Evolutionary conservation across 2,888 invertebrate species (phyloP), one percentile per base, ranked within the genome.

Genomic region (Nomada lathburiana): DNA sequence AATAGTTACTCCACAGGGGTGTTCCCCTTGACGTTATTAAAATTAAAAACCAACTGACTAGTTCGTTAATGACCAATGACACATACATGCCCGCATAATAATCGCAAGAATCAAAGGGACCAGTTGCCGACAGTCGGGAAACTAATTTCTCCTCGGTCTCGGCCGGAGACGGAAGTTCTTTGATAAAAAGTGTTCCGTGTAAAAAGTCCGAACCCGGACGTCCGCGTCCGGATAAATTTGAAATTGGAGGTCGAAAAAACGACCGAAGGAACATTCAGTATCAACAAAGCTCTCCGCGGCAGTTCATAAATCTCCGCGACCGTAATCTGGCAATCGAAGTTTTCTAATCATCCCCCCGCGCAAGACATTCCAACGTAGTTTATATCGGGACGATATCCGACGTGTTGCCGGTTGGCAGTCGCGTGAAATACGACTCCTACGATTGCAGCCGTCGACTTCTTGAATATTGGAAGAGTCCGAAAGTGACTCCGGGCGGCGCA

Each of bases 321-420:
- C 85, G 85, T 89, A 89, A 90, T 89, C 85, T 82, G 84, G 88
- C 88, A 90, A 90, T 90, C 90, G 88, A 90, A 90, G 88, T 90
- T 90, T 88, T 88, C 89, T 89, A 89, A 88, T 89, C 88, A 83
- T 86, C 76, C 76, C 26, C 26, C 62, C 64, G 76, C 83, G 80
- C 84, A 78, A 88, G 84, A 80, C 87, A 72, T 80, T 72, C 70
- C 59, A 57, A 4, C 76, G 84, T 87, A 83, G 89, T 81, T 89
- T 88, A 88, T 89, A 89, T 86, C 80, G 86, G 65, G 62, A 29
- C 70, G 85, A 87, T 88, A 80, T 85, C 80, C 84, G 75, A 81
- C 77, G 84, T 84, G 88, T 88, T 79, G 82, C 80, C 53, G 59
- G 63, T 71, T 86, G 86, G 82, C 84, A 84, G 83, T 79, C 80